phyloP scores from a whole-genome alignment of 2,797 vertebrate species.

The Sardinella longiceps region DNA sequence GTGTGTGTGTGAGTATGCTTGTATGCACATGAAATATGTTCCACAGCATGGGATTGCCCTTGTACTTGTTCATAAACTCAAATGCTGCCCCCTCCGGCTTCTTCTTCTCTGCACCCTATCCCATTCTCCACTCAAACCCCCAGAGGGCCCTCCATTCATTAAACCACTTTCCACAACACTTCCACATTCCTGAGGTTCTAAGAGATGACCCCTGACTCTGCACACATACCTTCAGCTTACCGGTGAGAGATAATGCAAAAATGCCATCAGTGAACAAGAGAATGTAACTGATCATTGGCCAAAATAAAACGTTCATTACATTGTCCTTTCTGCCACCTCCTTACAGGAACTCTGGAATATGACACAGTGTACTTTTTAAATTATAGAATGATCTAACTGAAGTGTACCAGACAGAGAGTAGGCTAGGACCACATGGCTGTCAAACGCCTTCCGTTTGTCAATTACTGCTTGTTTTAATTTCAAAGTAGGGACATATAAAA shows the following conservation, averaged over 20 bases:
- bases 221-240: neutral
- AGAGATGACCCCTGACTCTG: neutral
- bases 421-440: neutral
- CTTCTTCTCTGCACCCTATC: neutral
- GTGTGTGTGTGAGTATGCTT: neutral
- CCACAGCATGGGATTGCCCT: neutral
- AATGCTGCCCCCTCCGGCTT: neutral
- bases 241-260: neutral
- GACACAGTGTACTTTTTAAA: neutral
- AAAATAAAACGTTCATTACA: neutral
- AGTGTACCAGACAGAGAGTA: neutral
- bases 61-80: constrained; percentile 16
- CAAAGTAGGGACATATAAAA: neutral
- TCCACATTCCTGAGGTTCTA: constrained; percentile 33
- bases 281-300: neutral
- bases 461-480: neutral
- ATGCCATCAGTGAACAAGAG: neutral
- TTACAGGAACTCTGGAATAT: neutral
- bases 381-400: neutral
- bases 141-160: constrained; percentile 29
- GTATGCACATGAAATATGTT: neutral
- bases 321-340: neutral
- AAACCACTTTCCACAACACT: neutral
- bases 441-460: neutral
- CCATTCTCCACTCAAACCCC: neutral